phyloP scores from a whole-genome alignment of 1,140 invertebrate genomes.

The Nomia melanderi region DNA sequence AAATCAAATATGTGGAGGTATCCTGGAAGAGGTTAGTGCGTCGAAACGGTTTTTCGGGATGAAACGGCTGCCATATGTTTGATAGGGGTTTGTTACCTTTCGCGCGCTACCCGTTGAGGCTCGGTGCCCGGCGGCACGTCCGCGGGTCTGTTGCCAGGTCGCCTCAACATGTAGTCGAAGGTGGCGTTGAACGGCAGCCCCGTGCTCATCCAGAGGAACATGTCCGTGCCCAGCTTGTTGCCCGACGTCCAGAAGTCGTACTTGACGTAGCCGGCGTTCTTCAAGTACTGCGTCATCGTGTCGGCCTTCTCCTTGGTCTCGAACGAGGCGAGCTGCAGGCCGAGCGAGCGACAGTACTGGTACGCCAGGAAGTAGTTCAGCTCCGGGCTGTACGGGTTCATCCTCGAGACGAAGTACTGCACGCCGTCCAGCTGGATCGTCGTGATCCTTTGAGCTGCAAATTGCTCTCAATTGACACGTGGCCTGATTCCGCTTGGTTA shows the following conservation, averaged over 20 bases:
- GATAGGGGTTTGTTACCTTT: conserved; percentile 83
- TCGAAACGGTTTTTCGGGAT: too few relatives aligned
- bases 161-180: conserved; percentile 89
- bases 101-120: conserved; percentile 87
- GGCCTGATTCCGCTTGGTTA: neutral
- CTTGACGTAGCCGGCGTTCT: conserved; percentile 90
- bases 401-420: conserved; percentile 92
- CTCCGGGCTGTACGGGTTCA: conserved; percentile 93
- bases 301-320: conserved; percentile 93
- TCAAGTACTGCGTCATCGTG: conserved; percentile 90
- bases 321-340: conserved; percentile 91
- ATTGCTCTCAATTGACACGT: neutral
- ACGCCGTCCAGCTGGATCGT: conserved; percentile 92
- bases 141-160: conserved; percentile 73
- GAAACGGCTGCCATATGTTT: too few relatives aligned
- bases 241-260: conserved; percentile 95
- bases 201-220: conserved; percentile 94
- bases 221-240: conserved; percentile 91
- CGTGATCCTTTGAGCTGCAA: conserved; percentile 90
- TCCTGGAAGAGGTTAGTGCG: too few relatives aligned
- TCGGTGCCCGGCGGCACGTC: conserved; percentile 83
- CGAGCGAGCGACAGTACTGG: conserved; percentile 92
- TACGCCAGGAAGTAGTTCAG: conserved; percentile 93
- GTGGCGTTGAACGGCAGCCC: conserved; percentile 92
- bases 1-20: too few relatives aligned